phyloP scores from a whole-genome alignment of 2,888 invertebrate species.

The Acrobasis repandana region DNA sequence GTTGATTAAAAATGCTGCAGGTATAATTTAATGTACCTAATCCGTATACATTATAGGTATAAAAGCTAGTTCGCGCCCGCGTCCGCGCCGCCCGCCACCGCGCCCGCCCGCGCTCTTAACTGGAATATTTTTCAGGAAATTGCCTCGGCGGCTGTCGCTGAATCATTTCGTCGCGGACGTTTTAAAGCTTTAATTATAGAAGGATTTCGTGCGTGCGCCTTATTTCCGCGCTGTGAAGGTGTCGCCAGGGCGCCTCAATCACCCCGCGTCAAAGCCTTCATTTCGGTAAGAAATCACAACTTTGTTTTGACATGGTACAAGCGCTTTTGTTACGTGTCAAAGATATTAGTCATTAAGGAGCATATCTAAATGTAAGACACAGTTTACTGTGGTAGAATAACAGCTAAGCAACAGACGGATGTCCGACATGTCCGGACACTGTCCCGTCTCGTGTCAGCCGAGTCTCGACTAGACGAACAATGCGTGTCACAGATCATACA shows the following conservation, averaged over 20 bases:
- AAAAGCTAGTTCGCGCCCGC: neutral
- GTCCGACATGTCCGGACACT: too few relatives aligned
- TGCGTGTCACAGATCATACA: too few relatives aligned
- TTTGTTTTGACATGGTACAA: neutral
- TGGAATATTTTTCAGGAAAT: conserved; percentile 43
- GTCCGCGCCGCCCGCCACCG: conserved; percentile 4
- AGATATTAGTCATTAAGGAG: too few relatives aligned
- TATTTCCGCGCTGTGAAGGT: conserved; percentile 22
- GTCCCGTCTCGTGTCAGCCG: too few relatives aligned
- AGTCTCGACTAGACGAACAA: too few relatives aligned
- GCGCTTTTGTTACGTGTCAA: too few relatives aligned
- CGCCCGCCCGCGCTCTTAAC: conserved; percentile 26
- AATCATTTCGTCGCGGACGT: conserved; percentile 34
- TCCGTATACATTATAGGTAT: too few relatives aligned
- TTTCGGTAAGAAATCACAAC: neutral
- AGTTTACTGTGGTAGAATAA: too few relatives aligned
- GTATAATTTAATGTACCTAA: too few relatives aligned
- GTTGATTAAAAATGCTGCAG: too few relatives aligned
- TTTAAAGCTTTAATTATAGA: conserved; percentile 35
- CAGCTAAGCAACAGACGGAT: too few relatives aligned
- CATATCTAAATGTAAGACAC: too few relatives aligned
- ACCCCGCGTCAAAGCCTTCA: neutral
- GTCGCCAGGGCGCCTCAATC: neutral
- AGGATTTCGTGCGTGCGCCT: conserved; percentile 29
- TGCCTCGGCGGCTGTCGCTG: conserved; percentile 28